Evolutionary conservation across 1,140 invertebrate species (phyloP), one percentile per base, ranked within the genome.

Genomic region (Scaptodrosophila lebanonensis): DNA sequence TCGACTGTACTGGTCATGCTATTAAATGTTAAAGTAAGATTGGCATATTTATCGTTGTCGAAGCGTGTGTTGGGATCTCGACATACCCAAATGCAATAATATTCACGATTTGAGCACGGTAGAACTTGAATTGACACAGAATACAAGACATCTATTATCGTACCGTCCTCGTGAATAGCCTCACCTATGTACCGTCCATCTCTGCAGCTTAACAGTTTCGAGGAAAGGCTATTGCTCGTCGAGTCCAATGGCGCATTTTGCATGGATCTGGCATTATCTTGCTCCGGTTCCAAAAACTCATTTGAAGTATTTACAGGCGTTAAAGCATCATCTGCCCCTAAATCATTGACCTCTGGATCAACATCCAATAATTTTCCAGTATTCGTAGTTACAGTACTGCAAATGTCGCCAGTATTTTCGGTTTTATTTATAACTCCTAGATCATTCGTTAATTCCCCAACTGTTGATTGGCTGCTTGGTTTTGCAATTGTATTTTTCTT

Each of bases 51-150:
- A 7, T 71, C 73, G 13, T 60, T 47, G 2, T 83, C 83, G 3
- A 83, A 69, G 17, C 89, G 88, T 7, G 56, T 70, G 48, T 88
- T 88, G 1, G 88, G 87, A 58, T 90, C 88, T 9, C 88, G 83
- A 11, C 88, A 88, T 16, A 90, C 83, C 90, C 90, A 90, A 65
- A 90, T 82, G 58, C 89, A 89, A 58, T 88, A 88, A 13, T n/a
- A n/a, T n/a, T 89, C 71, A 13, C 64, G 25, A 12, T 87, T 88
- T 47, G 88, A 86, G 27, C 87, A 73, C 3, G 71, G 72, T 32
- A 75, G 47, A 13, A 51, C 40, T n/a, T 77, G 71, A 4, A 52
- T 50, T 6, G 73, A 66, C 2, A 76, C 64, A 3, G 72, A 76
- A 29, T 77, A 77, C 18, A 77, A 47, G 8, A 77, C 64, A 48